Evolutionary conservation across 2,113 vertebrate genomes (phyloP).

Genomic region (Ciconia boyciana): DNA sequence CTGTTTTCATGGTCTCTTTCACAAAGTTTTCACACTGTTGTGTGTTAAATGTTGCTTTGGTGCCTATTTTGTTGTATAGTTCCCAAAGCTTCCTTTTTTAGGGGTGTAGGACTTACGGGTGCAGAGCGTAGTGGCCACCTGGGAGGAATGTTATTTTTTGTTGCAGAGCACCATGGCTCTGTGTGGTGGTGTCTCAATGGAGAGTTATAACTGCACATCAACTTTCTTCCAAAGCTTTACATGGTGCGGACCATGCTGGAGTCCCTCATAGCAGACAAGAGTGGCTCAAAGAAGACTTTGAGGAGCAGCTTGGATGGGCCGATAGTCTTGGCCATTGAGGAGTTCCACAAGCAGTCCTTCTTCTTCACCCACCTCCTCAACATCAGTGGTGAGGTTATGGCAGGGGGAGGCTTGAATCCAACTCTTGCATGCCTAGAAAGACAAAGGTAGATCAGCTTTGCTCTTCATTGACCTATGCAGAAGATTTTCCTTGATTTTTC

Average conservation of each 20-base stretch:
- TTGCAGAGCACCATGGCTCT: background rate
- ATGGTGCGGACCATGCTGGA: constrained; percentile 99
- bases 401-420: background rate
- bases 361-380: constrained; percentile 98
- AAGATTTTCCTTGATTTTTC: background rate
- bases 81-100: background rate
- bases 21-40: background rate
- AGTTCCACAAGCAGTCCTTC: constrained; percentile 98
- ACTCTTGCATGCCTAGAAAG: background rate
- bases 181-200: background rate
- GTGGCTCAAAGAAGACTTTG: constrained; percentile 96
- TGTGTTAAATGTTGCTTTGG: background rate
- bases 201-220: background rate
- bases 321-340: constrained; percentile 94
- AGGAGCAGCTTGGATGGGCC: constrained; percentile 96
- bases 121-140: background rate
- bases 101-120: background rate
- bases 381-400: constrained; percentile 87
- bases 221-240: constrained; percentile 82
- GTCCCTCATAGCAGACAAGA: constrained; percentile 97
- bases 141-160: background rate
- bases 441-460: background rate
- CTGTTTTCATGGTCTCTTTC: background rate
- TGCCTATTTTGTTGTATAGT: background rate
- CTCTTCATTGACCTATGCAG: background rate